These are phyloP conservation scores for Rotaria socialis DNA, from an alignment of 2,888 invertebrate species.

Conservation along the genomic window DNA sequence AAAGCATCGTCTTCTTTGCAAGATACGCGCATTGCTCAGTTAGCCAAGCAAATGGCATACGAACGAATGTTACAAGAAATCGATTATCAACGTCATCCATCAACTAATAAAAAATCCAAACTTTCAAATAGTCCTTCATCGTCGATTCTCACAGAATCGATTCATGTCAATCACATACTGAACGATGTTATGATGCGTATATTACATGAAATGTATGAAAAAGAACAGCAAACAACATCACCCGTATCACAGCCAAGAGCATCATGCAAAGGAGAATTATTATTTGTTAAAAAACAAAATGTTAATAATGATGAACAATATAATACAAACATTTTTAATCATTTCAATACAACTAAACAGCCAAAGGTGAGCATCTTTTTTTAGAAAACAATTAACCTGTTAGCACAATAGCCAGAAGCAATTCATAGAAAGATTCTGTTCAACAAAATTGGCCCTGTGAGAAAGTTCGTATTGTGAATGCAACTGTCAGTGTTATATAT, in stretches of 20 bases:
- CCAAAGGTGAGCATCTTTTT: too few relatives aligned
- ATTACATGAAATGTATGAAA: conserved; percentile 8
- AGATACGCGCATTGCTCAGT: neutral
- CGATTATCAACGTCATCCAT: neutral
- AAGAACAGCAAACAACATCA: neutral
- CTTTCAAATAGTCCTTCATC: neutral
- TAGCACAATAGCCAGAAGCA: too few relatives aligned
- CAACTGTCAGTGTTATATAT: too few relatives aligned
- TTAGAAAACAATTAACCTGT: too few relatives aligned
- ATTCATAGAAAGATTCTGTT: too few relatives aligned
- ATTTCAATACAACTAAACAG: neutral
- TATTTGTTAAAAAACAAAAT: conserved; percentile 35
- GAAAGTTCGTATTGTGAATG: too few relatives aligned
- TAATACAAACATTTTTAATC: neutral
- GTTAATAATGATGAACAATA: conserved; percentile 2
- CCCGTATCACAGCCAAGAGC: too few relatives aligned
- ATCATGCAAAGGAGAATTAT: conserved; percentile 10
- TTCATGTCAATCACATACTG: neutral
- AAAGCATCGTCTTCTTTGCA: neutral
- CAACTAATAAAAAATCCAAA: neutral
- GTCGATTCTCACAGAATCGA: neutral
- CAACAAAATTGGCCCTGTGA: too few relatives aligned
- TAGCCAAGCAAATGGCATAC: neutral
- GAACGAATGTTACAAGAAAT: conserved; percentile 27
- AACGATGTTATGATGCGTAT: conserved; percentile 26